A percentile compares a stretch with the other conserved stretches of the same genome.
phyloP scores from a whole-genome alignment of 2,797 vertebrate species.

The Adelosebastes latens region DNA sequence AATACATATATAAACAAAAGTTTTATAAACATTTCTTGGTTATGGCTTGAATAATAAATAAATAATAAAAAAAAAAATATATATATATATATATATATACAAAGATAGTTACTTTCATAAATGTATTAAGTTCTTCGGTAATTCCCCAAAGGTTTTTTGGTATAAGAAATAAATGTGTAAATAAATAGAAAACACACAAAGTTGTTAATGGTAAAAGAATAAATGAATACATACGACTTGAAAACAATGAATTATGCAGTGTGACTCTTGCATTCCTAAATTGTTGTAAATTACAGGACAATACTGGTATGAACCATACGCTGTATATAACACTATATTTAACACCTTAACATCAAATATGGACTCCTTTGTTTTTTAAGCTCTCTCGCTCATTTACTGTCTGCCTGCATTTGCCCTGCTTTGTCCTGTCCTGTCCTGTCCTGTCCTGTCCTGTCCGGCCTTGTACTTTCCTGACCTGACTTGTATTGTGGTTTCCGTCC shows the following conservation, averaged over 20 bases:
- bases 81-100: neutral
- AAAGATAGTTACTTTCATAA: neutral
- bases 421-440: too few species aligned
- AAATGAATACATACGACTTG: neutral
- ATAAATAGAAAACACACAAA: neutral
- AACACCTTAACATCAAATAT: neutral
- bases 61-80: too few species aligned
- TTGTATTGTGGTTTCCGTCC: neutral
- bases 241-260: neutral
- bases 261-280: neutral
- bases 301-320: too few species aligned
- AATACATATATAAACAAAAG: neutral
- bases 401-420: neutral
- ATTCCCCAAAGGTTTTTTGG: neutral
- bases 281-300: neutral
- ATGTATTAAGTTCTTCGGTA: neutral
- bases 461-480: too few species aligned
- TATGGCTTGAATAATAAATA: neutral
- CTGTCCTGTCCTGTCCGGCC: neutral
- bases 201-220: too few species aligned
- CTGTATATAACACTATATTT: neutral
- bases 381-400: neutral
- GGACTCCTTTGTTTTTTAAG: neutral
- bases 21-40: neutral
- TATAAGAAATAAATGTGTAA: neutral